phyloP scores from a whole-genome alignment of 2,797 vertebrate species.

The Diplodus puntazzo region DNA sequence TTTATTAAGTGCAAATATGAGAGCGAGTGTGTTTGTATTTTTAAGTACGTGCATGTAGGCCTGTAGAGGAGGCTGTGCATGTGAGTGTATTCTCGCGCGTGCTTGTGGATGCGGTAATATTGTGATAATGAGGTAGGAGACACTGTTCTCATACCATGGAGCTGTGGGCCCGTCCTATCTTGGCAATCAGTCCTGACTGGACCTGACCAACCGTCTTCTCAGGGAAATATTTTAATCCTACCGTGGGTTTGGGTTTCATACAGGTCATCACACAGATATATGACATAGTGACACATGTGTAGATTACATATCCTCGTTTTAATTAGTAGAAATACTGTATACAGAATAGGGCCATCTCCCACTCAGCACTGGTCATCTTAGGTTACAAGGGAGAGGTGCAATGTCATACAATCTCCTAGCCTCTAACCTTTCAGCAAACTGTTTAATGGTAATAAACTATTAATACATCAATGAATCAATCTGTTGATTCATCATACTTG shows the following conservation, averaged over 20 bases:
- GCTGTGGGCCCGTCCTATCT: conserved; percentile 70
- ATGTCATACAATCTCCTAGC: conserved; percentile 67
- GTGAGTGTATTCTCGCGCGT: conserved; percentile 27
- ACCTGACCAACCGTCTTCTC: conserved; percentile 75
- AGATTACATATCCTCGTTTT: conserved; percentile 84
- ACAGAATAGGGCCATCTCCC: conserved; percentile 55
- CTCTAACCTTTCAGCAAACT: conserved; percentile 64
- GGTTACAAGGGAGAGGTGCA: conserved; percentile 70
- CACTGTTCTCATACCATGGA: conserved; percentile 77
- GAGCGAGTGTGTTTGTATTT: conserved; percentile 27
- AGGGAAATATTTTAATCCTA: conserved; percentile 85
- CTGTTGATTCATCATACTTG: conserved; percentile 70
- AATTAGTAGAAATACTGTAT: conserved; percentile 81
- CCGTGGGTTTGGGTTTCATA: conserved; percentile 80
- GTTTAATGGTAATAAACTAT: conserved; percentile 75
- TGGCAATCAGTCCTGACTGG: conserved; percentile 70
- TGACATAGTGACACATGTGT: conserved; percentile 81
- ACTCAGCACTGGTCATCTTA: conserved; percentile 58
- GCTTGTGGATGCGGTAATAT: conserved; percentile 68
- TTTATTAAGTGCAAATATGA: conserved; percentile 8
- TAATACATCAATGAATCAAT: conserved; percentile 74
- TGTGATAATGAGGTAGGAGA: conserved; percentile 82
- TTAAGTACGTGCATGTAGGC: conserved; percentile 27
- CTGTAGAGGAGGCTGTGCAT: conserved; percentile 29
- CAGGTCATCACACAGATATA: conserved; percentile 82